Conservation (phyloP, 2,113 vertebrate species). For the Promerops cafer region DNA sequence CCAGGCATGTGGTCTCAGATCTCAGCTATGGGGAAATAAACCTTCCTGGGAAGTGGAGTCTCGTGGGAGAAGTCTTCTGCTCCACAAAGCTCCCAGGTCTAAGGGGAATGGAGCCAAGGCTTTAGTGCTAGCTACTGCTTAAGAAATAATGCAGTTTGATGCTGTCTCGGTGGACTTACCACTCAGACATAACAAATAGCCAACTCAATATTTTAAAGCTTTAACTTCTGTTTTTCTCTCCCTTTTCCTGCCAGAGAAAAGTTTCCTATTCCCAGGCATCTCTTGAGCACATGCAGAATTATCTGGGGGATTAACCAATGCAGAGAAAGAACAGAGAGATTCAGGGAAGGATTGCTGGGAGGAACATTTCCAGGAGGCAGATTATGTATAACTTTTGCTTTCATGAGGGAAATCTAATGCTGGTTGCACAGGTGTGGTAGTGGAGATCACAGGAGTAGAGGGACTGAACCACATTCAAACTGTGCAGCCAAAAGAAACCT, state of each 20-base stretch:
- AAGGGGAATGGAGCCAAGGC: background rate
- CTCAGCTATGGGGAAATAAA: background rate
- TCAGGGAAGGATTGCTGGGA: background rate
- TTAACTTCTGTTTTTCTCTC: background rate
- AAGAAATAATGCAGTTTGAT: background rate
- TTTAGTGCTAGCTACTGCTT: background rate
- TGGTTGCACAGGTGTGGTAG: background rate
- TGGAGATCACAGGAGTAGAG: background rate
- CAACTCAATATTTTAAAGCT: background rate
- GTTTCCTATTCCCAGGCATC: background rate
- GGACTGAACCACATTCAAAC: background rate
- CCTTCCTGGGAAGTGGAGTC: background rate
- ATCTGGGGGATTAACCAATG: constrained; percentile 1
- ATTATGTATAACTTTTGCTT: background rate
- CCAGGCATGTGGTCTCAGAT: background rate
- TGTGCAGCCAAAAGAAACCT: background rate
- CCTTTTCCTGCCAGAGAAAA: background rate
- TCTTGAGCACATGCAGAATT: background rate
- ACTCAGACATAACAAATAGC: background rate
- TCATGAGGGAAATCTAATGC: background rate
- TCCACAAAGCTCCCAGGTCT: background rate
- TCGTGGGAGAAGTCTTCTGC: background rate
- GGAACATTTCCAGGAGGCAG: background rate
- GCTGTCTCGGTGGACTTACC: background rate
- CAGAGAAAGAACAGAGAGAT: background rate